Base-by-base conservation (phyloP, 2,888 invertebrate genomes). In the Atethmia centrago region DNA sequence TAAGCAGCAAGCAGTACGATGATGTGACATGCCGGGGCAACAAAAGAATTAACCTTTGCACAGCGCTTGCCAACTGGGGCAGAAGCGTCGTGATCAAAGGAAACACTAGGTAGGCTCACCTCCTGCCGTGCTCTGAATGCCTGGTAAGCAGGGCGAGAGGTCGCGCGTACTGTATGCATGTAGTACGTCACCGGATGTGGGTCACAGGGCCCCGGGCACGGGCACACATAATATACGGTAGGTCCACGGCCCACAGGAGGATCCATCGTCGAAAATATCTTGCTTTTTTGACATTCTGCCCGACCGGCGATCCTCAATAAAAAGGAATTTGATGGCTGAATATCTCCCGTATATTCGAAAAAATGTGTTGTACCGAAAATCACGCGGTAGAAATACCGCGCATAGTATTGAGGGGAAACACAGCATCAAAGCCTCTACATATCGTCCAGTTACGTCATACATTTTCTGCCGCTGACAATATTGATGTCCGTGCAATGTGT, bases 31-130 rank as follows among this genome's bases (percentile, higher is more conserved):
- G 78, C 80, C 69, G 69, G 84, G 78, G 71, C 82, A 85, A 89
- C 90, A 90, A 91, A 91, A 90, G 85, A 90, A 90, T 91, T 89
- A 90, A 88, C 89, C 87, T 85, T 87, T 85, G 78, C 80, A 84
- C 85, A 87, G 86, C 87, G 86, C 86, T 84, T 87, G 90, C 89
- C 90, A 93, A 93, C 92, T 92, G 90, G 92, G 89, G 92, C 92
- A 91, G 90, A 90, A 89, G 84, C 83, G 87, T 84, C 88, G 88
- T 91, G 90, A 92, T 93, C 92, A 92, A 92, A 92, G 92, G 91
- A 89, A 91, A 89, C 87, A 86, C 86, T 85, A 86, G 87, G 87
- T 85, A 87, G 83, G 86, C 85, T 85, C 87, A 89, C 89, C 92
- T 91, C 92, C 91, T 91, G 90, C 81, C 89, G 88, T 85, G 88